These are phyloP conservation scores for Palaemon carinicauda DNA, from an alignment of 1,140 invertebrate species.

Conservation along the genomic window DNA sequence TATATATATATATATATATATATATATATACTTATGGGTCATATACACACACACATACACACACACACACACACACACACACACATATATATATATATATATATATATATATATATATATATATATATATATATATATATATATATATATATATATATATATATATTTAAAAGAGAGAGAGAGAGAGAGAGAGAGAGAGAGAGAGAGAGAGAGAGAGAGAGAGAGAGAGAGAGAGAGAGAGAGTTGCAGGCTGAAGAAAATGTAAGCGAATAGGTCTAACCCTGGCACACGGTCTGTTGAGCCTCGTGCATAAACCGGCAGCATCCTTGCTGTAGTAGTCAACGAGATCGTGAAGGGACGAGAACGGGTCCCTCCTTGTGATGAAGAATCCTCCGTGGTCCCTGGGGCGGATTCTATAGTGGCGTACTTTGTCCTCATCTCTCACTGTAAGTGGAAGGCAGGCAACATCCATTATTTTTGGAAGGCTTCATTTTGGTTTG, in stretches of 20 bases:
- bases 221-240: no score
- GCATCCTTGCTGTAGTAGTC: background rate
- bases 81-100: background rate
- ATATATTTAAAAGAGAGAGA: no score
- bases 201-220: no score
- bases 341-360: constrained; percentile 23
- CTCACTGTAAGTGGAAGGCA: constrained; percentile 11
- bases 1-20: no score
- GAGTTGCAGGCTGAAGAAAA: no score
- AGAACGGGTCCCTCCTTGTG: background rate
- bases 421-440: background rate
- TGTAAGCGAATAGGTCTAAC: background rate
- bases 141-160: no score
- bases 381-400: constrained; percentile 49
- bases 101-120: background rate
- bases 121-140: no score
- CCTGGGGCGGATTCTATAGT: constrained; percentile 27
- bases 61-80: background rate
- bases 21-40: no score
- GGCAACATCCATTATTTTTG: no score
- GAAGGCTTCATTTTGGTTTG: no score
- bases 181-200: no score
- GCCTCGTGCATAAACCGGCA: constrained; percentile 26
- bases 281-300: constrained; percentile 11
- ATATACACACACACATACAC: background rate